A percentile compares a stretch with the other conserved stretches of the same genome.
These are phyloP conservation scores for Rhinatrema bivittatum DNA, from an alignment of 2,797 vertebrate species.

Conservation along the genomic window DNA sequence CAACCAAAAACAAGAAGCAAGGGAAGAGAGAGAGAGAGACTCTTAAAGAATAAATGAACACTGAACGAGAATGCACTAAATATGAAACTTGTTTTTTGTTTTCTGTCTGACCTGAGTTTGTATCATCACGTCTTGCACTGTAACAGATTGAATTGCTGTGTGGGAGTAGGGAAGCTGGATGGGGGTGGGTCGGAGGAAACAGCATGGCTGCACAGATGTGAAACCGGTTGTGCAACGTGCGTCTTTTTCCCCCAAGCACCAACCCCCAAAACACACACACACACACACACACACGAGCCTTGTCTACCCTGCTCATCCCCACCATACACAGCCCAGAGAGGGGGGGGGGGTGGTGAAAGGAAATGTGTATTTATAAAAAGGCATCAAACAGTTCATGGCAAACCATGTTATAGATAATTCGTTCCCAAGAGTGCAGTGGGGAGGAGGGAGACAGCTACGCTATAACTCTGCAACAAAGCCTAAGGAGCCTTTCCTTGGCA, in stretches of 20 bases:
- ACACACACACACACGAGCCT: background rate
- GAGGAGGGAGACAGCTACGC: constrained; percentile 48
- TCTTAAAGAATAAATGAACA: constrained; percentile 37
- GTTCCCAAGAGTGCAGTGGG: background rate
- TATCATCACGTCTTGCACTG: constrained; percentile 43
- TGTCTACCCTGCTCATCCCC: constrained; percentile 11
- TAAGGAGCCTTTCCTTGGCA: too few species aligned
- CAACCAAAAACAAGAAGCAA: constrained; percentile 28
- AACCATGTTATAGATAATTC: constrained; percentile 57
- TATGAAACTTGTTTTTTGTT: constrained; percentile 42
- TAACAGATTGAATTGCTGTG: constrained; percentile 39
- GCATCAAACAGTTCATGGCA: constrained; percentile 78
- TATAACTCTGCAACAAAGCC: constrained; percentile 71
- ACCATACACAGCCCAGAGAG: constrained; percentile 41
- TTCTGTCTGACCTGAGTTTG: constrained; percentile 66
- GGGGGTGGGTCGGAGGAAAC: constrained; percentile 4
- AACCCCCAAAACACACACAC: background rate
- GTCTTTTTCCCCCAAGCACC: too few species aligned
- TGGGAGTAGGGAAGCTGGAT: constrained; percentile 21
- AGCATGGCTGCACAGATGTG: too few species aligned
- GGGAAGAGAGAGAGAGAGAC: constrained; percentile 21
- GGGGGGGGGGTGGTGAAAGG: too few species aligned
- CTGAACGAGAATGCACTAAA: constrained; percentile 44
- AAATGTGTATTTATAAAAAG: constrained; percentile 68
- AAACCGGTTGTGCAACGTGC: too few species aligned